These are phyloP conservation scores for Pseudachorutes palmiensis DNA, from an alignment of 1,140 invertebrate genomes.

Conservation along the genomic window DNA sequence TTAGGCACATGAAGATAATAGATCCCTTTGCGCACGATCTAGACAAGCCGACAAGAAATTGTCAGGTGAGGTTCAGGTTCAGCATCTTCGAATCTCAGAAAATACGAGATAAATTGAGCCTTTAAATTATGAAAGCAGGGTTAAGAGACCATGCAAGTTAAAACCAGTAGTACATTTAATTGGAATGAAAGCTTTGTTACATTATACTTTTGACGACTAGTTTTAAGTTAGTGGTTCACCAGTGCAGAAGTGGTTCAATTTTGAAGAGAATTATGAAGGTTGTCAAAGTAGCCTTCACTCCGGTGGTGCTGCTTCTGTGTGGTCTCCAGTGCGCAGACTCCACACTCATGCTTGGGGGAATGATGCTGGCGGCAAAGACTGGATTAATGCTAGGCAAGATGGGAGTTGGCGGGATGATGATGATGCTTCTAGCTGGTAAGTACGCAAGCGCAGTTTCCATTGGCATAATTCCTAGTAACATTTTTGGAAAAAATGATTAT, in stretches of 20 bases:
- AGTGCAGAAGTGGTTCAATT: constrained; percentile 1
- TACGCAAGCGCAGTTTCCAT: neutral
- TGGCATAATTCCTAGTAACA: neutral
- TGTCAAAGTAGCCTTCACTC: neutral
- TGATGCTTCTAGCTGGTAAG: neutral
- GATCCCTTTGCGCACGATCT: too few species aligned
- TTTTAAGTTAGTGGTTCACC: constrained; percentile 1
- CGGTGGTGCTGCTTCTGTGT: neutral
- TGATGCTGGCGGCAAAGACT: constrained; percentile 2
- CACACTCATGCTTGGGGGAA: neutral
- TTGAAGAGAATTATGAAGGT: neutral
- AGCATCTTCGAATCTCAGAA: neutral
- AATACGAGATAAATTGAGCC: neutral
- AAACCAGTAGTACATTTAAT: neutral
- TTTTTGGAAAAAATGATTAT: neutral
- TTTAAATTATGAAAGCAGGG: neutral
- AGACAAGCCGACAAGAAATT: too few species aligned
- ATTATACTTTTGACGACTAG: neutral
- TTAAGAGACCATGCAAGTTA: neutral
- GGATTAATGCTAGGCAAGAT: constrained; percentile 2
- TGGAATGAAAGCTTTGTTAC: neutral
- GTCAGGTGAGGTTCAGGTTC: too few species aligned
- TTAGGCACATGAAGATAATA: neutral
- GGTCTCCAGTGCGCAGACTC: neutral
- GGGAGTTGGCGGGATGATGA: constrained; percentile 9